Percentiles rank a stretch among this genome's conserved stretches.
Evolutionary conservation across 2,888 invertebrate species (phyloP).

Genomic region (Nycteola revayana): DNA sequence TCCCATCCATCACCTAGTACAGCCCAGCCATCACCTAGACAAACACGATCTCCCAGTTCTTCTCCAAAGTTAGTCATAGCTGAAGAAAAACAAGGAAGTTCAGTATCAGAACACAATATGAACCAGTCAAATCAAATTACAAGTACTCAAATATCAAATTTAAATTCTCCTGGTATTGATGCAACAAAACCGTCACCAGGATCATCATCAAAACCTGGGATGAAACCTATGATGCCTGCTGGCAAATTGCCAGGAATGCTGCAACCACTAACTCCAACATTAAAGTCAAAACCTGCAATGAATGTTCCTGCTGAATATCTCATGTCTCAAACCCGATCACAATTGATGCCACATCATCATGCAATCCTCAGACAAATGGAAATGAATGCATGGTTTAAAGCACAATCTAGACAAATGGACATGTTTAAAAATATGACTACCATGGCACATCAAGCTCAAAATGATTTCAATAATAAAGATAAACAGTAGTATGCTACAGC

Average conservation of each 20-base stretch:
- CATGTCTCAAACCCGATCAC: conserved; percentile 38
- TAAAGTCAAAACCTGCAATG: conserved; percentile 49
- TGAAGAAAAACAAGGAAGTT: conserved; percentile 68
- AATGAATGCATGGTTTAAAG: conserved; percentile 68
- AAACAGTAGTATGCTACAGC: conserved; percentile 47
- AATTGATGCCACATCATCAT: conserved; percentile 51
- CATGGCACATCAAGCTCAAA: conserved; percentile 62
- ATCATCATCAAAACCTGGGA: conserved; percentile 57
- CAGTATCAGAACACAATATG: conserved; percentile 49
- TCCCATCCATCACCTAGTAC: conserved; percentile 49
- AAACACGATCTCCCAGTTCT: conserved; percentile 77
- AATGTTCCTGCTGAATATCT: conserved; percentile 55
- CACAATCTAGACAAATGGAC: conserved; percentile 60
- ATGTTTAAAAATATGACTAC: conserved; percentile 68
- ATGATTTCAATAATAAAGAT: conserved; percentile 66
- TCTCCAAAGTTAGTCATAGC: conserved; percentile 78
- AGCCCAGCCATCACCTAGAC: conserved; percentile 66
- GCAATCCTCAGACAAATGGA: conserved; percentile 61
- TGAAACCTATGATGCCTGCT: conserved; percentile 52
- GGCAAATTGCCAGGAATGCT: conserved; percentile 57
- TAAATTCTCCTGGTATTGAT: conserved; percentile 54
- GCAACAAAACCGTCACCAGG: conserved; percentile 55
- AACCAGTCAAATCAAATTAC: conserved; percentile 71
- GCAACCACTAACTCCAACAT: conserved; percentile 52
- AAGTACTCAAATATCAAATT: conserved; percentile 61